Evolutionary conservation across 2,797 vertebrate genomes (phyloP), one percentile per base, ranked within the genome.

Genomic region (Benthosema pterotum): DNA sequence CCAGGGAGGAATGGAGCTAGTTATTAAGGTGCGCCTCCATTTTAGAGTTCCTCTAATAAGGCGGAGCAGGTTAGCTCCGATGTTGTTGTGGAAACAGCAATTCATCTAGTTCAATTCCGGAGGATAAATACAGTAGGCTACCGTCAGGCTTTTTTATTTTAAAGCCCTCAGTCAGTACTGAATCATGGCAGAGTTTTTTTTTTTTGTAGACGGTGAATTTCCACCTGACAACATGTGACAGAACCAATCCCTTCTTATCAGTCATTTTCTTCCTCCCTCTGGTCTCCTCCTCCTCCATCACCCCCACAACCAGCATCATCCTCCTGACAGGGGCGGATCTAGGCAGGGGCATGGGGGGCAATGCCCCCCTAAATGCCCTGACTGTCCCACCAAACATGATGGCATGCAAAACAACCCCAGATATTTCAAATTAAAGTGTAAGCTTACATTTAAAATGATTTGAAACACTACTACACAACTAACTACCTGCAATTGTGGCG

Each of bases 171-270:
- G 12, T 65, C 32, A 28, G 12, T 52, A 15, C 52, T 45, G 67
- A 49, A 67, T 66, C 62, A 79, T 70, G 60, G 50, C 32, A 70
- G 67, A n/a, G n/a, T n/a, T n/a, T n/a, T n/a, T n/a, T n/a, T n/a
- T 72, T 77, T 46, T 72, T 60, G 52, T 55, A 76, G 57, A 46
- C 58, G 71, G 60, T 73, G 67, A 57, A 71, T 83, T 80, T 87
- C 75, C 65, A 79, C 77, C 78, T 73, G 69, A 73, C 60, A n/a
- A 67, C 57, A 52, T 57, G 54, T 28, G 80, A 86, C 83, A 86
- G 83, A 2, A 65, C 66, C 78, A 79, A 77, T 86, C 77, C 67
- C 71, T 61, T 71, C 79, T 85, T 87, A 86, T 91, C 87, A 80
- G 75, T 74, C 77, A 68, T 67, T 57, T 60, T 59, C 66, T 65